Evolutionary conservation across 1,140 invertebrate genomes (phyloP).

Genomic region (Saxidomus purpurata): DNA sequence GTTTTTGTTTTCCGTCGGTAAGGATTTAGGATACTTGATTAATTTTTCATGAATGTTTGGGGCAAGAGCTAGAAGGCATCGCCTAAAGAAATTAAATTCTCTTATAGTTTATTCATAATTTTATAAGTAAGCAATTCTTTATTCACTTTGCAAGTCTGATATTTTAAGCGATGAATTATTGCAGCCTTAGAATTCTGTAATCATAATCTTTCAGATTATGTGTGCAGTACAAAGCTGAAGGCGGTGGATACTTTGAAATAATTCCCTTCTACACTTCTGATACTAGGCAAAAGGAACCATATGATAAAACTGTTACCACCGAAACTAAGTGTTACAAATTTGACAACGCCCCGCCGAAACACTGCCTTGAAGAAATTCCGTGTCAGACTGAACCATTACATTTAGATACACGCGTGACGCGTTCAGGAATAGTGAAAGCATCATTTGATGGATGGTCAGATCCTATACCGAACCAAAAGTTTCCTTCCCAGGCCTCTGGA

Average conservation of each 20-base stretch:
- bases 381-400: conserved; percentile 17
- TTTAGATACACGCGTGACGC: background rate
- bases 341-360: conserved; percentile 3
- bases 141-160: no score
- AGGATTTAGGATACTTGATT: no score
- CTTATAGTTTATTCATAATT: no score
- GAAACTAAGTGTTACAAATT: background rate
- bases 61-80: no score
- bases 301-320: background rate
- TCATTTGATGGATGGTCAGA: conserved; percentile 30
- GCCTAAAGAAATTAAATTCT: no score
- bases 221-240: conserved; percentile 13
- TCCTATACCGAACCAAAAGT: background rate
- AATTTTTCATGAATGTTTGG: no score
- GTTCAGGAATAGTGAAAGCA: background rate
- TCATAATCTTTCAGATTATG: conserved; percentile 24
- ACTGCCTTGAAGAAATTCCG: background rate
- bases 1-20: no score
- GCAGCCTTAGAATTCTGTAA: no score
- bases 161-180: no score
- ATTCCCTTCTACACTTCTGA: background rate
- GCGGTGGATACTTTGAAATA: conserved; percentile 28
- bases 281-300: background rate
- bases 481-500: background rate
- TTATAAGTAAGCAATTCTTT: no score